These are phyloP conservation scores for Corythornis vintsioides DNA, from an alignment of 2,113 vertebrate genomes.

Conservation along the genomic window DNA sequence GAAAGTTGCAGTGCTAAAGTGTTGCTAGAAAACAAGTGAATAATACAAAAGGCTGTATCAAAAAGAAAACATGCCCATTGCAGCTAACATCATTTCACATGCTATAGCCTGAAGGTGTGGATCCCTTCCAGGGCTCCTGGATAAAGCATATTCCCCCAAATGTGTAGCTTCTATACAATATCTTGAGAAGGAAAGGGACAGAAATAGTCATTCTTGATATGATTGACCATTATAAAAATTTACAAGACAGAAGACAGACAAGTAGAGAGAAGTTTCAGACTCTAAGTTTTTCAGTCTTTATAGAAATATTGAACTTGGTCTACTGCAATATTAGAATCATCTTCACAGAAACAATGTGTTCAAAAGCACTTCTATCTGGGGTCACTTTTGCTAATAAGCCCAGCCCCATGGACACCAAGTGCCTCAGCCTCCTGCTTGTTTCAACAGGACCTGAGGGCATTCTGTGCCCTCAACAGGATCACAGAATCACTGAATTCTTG, in stretches of 20 bases:
- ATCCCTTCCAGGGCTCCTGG: conserved; percentile 2
- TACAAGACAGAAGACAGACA: not conserved
- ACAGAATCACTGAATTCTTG: not conserved
- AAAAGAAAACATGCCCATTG: not conserved
- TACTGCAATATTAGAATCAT: not conserved
- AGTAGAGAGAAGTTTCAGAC: not conserved
- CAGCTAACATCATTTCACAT: not conserved
- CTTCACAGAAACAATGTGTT: not conserved
- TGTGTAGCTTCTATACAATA: not conserved
- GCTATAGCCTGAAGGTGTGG: not conserved
- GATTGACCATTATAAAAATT: not conserved
- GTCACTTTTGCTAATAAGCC: not conserved
- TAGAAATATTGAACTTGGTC: not conserved
- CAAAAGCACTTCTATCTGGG: not conserved
- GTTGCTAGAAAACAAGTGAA: not conserved
- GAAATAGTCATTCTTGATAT: not conserved
- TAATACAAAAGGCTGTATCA: not conserved
- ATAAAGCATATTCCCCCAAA: not conserved
- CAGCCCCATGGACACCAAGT: accelerated
- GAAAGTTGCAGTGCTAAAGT: not conserved
- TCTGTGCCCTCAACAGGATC: not conserved
- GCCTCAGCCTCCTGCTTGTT: not conserved
- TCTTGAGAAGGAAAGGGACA: not conserved
- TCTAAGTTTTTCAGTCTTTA: not conserved
- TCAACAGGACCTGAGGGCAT: not conserved